Base-by-base conservation (phyloP, 64 coral and sea anemone species). In the Pachyseris speciosa region DNA sequence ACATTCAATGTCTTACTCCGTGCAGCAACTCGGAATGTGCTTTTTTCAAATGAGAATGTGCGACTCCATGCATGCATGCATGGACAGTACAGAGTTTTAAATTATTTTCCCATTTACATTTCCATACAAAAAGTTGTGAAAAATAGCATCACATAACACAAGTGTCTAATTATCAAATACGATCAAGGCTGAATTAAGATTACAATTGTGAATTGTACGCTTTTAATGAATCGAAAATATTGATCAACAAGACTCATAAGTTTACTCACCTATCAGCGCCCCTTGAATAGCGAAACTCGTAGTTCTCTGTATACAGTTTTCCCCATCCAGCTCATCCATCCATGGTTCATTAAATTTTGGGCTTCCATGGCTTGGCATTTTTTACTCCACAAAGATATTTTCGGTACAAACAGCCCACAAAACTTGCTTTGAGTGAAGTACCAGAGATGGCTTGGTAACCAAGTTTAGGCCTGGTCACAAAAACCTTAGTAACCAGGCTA, bases 321-420 rank as follows among this genome's bases (percentile, higher is more conserved):
- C 69, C 15, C 96, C 96, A 83, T 98, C 96, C 22, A 98, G 89
- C 68, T 98, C 96, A 39, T 90, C 89, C 64, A 98, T 86, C 45
- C 80, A 91, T 85, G 88, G 94, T 61, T 96, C 86, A 43, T 84
- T 32, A 37, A 80, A 80, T 80, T 80, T 80, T n/a, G 76, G 76
- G 31, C 28, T 20, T 71, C 67, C 67, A 71, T 71, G 49, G 5
- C 17, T 20, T 9, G 76, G 50, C 76, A 80, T 80, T 59, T 39
- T n/a, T 80, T 10, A 36, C 1, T 34, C 1, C 7, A 52, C 43
- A 78, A 78, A 2, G 64, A 16, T 36, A 12, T 67, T 67, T 52
- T 30, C 1, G 3, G 25, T 15, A 0, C 27, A 51, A 78, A 78
- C 28, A 36, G 4, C 28, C 29, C 53, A 11, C 1, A 59, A 5